A percentile compares a stretch with the other conserved stretches of the same genome.
These are phyloP conservation scores for Ganaspis sp. DNA, from an alignment of 1,140 invertebrate genomes.

Conservation along the genomic window DNA sequence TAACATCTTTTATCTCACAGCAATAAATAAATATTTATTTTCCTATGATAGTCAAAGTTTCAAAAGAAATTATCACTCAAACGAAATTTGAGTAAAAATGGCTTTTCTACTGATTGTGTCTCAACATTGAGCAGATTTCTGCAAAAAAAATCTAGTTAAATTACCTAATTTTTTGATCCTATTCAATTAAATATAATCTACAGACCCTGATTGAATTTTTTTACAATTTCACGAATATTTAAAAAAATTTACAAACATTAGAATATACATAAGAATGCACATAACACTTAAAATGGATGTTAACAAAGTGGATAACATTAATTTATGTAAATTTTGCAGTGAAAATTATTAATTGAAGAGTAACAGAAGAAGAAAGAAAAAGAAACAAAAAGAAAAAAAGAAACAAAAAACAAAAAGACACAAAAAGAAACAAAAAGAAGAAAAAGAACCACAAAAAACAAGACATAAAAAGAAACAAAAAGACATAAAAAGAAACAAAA, in stretches of 20 bases:
- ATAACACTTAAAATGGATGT: background rate
- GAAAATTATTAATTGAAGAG: too few species aligned
- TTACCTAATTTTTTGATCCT: too few species aligned
- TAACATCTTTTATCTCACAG: slow-evolving; percentile 11
- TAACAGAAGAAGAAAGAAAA: too few species aligned
- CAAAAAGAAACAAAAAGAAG: background rate
- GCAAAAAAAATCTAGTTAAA: background rate
- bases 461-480: background rate
- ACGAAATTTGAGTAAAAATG: background rate
- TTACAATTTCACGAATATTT: too few species aligned
- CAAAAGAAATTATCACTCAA: background rate
- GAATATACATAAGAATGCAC: background rate
- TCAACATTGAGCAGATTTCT: slow-evolving; percentile 5
- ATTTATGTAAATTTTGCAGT: background rate
- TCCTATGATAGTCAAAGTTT: slow-evolving; percentile 4
- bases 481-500: background rate
- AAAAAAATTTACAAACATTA: too few species aligned
- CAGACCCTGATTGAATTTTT: too few species aligned
- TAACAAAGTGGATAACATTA: background rate
- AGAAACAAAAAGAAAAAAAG: too few species aligned
- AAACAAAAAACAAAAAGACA: background rate
- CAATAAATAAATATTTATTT: slow-evolving; percentile 22
- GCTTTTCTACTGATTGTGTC: background rate
- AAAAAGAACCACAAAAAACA: too few species aligned
- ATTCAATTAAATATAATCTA: too few species aligned